phyloP scores from a whole-genome alignment of 1,140 invertebrate species.

The Saccostrea glomerata region DNA sequence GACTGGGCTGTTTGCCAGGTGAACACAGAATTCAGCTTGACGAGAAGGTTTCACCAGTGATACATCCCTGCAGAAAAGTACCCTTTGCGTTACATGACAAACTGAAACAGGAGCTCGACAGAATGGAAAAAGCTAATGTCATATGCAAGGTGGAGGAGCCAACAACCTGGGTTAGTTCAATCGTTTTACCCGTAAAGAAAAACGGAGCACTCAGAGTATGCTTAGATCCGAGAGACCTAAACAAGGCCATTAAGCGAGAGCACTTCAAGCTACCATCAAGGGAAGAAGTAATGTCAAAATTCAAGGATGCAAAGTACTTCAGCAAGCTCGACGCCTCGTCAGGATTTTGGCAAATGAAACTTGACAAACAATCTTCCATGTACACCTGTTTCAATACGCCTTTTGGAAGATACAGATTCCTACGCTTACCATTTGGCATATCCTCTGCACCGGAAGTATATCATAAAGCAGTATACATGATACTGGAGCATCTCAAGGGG shows the following conservation, averaged over 20 bases:
- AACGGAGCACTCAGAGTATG: slow-evolving; percentile 58
- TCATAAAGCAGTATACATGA: slow-evolving; percentile 35
- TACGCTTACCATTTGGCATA: slow-evolving; percentile 77
- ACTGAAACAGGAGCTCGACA: not conserved
- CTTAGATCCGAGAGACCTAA: slow-evolving; percentile 63
- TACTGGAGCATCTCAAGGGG: slow-evolving; percentile 63
- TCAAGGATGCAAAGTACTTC: slow-evolving; percentile 40
- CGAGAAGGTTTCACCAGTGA: too few species aligned
- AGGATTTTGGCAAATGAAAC: slow-evolving; percentile 56
- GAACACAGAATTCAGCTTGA: too few species aligned
- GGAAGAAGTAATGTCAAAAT: slow-evolving; percentile 43
- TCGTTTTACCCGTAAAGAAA: slow-evolving; percentile 50
- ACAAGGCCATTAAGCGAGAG: slow-evolving; percentile 60
- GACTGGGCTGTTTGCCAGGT: too few species aligned
- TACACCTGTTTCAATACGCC: not conserved
- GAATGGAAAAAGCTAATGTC: slow-evolving; percentile 24
- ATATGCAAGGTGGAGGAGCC: slow-evolving; percentile 31
- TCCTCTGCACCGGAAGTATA: slow-evolving; percentile 46
- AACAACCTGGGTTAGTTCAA: slow-evolving; percentile 42
- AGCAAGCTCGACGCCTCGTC: slow-evolving; percentile 39
- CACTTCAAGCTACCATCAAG: slow-evolving; percentile 52
- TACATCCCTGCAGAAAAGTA: too few species aligned
- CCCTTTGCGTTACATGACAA: not conserved
- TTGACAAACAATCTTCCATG: slow-evolving; percentile 7
- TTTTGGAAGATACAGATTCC: slow-evolving; percentile 45